Evolutionary conservation across 2,797 vertebrate species (phyloP), one percentile per base, ranked within the genome.

Genomic region (Etheostoma perlongum): DNA sequence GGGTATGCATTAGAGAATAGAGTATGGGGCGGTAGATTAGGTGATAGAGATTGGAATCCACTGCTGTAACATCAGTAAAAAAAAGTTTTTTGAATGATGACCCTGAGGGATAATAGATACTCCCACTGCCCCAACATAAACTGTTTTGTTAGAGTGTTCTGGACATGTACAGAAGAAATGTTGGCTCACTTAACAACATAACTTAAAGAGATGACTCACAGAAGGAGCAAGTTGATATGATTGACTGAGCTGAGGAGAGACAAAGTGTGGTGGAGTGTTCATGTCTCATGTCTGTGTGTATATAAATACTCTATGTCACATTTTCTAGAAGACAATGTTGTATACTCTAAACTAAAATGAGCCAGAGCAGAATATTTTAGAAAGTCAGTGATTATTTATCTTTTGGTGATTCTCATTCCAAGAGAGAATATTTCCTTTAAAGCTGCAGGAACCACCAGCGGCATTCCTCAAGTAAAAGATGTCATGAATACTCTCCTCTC

Each of bases 1-100:
- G 95, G 95, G 44, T 74, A 91, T 91, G 89, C 74, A 64, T 86
- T 72, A 64, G 90, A 93, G 85, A 87, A 81, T 14, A 73, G 85
- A 76, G 23, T 16, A 46, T 52, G 83, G 49, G 60, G 78, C 80
- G 75, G 76, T 69, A 57, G 82, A 88, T 87, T 75, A 85, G 72
- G 54, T 79, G 81, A 84, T 88, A 60, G 82, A 77, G 76, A 84
- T 59, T 70, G 62, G 84, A 95, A 94, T 93, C 93, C 89, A 85
- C 63, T 61, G 80, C 76, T 83, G 85, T 90, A 84, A 91, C 85
- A 89, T 92, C 92, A 94, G 74, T 81, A n/a, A 49, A 75, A 88
- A 88, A 81, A 79, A 36, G 47, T 52, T 57, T 72, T 80, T 74
- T 74, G 48, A 88, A 63, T 66, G 74, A 74, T 16, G 62, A 55